These are phyloP conservation scores for Drosophila melanica DNA, from an alignment of 1,140 invertebrate species.

Conservation along the genomic window DNA sequence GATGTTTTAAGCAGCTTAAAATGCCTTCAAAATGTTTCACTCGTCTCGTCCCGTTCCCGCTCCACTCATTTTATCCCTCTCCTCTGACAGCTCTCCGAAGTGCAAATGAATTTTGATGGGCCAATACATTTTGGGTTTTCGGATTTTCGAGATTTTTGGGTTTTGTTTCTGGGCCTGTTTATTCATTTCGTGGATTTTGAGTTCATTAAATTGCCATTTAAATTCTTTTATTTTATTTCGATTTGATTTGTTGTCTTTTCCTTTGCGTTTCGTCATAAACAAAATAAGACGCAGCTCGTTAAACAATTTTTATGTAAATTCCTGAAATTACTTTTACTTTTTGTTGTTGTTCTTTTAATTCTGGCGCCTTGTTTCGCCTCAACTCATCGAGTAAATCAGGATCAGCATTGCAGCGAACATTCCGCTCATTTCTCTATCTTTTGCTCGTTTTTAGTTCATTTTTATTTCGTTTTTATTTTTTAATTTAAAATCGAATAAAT, in stretches of 20 bases:
- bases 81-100: constrained; percentile 55
- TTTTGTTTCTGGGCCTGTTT: constrained; percentile 17
- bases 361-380: constrained; percentile 39
- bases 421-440: constrained; percentile 23
- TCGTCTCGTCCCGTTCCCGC: constrained; percentile 4
- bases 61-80: constrained; percentile 2
- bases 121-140: constrained; percentile 48
- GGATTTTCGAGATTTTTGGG: constrained; percentile 1
- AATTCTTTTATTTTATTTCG: constrained; percentile 71
- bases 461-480: constrained; percentile 39
- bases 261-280: constrained; percentile 48
- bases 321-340: constrained; percentile 61
- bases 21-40: constrained; percentile 46
- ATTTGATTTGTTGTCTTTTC: constrained; percentile 39
- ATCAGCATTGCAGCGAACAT: constrained; percentile 29
- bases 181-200: constrained; percentile 78
- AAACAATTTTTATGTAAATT: constrained; percentile 80
- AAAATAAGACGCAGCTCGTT: constrained; percentile 47
- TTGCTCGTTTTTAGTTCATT: constrained; percentile 3
- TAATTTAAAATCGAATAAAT: constrained; percentile 83
- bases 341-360: constrained; percentile 5
- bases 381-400: constrained; percentile 3
- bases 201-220: constrained; percentile 83
- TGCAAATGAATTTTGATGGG: constrained; percentile 81
- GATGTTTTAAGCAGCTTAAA: constrained; percentile 82